Evolutionary conservation across 2,888 invertebrate species (phyloP), one percentile per base, ranked within the genome.

Genomic region (Trilocha varians): DNA sequence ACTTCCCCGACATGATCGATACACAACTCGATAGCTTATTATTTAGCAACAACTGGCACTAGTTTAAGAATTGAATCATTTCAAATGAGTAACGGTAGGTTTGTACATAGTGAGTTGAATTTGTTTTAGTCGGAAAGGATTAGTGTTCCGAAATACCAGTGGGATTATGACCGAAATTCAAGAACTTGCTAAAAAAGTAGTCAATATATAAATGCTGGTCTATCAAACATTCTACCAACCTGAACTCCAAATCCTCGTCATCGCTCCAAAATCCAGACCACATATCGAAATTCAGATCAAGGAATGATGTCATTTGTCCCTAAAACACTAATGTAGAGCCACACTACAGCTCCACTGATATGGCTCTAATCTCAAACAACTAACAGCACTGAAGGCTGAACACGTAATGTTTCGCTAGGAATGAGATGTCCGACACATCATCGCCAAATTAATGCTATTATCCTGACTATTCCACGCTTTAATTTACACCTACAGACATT

Each of bases 1-100:
- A 64, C 64, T 59, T 55, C 59, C 63, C 57, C 50, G 45, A 53
- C 55, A 41, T 47, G 40, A 42, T 48, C 52, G 50, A 48, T 57
- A 48, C 52, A n/a, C n/a, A n/a, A n/a, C n/a, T n/a, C n/a, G n/a
- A n/a, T n/a, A n/a, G n/a, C 25, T 25, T 25, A 5, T 25, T 3
- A 5, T 25, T 25, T 25, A 25, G 25, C 25, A 25, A 25, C 25
- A 25, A 25, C 6, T 11, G 8, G 11, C 8, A 9, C 25, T 6
- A 25, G 3, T 6, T 11, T 2, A 2, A 9, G 25, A 25, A 18
- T 25, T 25, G 25, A 25, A 25, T 25, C 25, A 4, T 25, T n/a
- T 25, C 25, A 11, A 3, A 25, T 3, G 25, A 25, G 8, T 25
- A 11, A 25, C 8, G 11, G 3, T 6, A 25, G 11, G 25, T 11